Conservation (phyloP, 2,888 invertebrate species). For the Prosopocoilus inquinatus region DNA sequence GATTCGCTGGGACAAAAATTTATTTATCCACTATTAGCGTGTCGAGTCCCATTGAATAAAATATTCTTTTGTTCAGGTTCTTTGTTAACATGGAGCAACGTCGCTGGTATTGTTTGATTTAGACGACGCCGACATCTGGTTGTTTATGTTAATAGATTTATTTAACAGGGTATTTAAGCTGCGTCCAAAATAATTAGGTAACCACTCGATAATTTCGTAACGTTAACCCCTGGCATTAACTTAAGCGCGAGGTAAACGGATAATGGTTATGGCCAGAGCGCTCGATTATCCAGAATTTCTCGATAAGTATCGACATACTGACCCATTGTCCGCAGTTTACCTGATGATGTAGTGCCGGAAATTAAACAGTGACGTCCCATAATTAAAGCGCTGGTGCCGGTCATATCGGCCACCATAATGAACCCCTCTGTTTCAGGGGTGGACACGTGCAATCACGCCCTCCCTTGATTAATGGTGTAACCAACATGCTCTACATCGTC, state of each 20-base stretch:
- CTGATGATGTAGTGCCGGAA: conserved; percentile 32
- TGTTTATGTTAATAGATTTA: too few species aligned
- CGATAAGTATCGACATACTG: conserved; percentile 30
- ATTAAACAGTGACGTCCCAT: conserved; percentile 32
- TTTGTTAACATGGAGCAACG: background rate
- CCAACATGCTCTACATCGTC: conserved; percentile 47
- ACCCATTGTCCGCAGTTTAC: conserved; percentile 28
- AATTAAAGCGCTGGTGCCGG: conserved; percentile 30
- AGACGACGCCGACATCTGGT: too few species aligned
- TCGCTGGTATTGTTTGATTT: too few species aligned
- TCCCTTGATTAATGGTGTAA: conserved; percentile 46
- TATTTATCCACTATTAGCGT: conserved; percentile 18
- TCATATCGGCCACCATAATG: conserved; percentile 31
- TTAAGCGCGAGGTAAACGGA: conserved; percentile 14
- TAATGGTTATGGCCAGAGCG: conserved; percentile 18
- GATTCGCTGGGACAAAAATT: conserved; percentile 20
- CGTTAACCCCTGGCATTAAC: background rate
- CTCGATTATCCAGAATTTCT: conserved; percentile 16
- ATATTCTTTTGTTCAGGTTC: conserved; percentile 13
- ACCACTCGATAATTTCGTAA: too few species aligned
- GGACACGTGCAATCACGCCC: conserved; percentile 41
- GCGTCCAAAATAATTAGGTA: too few species aligned
- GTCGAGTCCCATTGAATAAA: conserved; percentile 14
- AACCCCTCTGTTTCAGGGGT: conserved; percentile 31
- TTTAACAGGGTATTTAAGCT: too few species aligned